Conservation (phyloP, 2,113 vertebrate species). For the Psephotus haematonotus region DNA sequence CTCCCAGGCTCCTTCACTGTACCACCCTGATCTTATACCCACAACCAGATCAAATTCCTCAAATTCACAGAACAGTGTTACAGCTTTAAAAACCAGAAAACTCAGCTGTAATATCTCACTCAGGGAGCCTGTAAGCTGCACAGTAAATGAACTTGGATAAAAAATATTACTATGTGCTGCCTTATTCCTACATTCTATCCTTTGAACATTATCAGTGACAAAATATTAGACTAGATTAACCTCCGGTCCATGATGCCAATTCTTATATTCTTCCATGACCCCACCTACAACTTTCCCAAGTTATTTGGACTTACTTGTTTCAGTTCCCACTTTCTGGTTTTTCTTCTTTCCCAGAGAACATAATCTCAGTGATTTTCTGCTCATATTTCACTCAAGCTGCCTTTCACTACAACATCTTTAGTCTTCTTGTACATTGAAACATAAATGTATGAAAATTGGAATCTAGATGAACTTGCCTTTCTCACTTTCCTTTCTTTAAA, state of each 20-base stretch:
- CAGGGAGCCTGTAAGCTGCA: neutral
- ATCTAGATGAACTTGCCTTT: neutral
- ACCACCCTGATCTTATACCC: neutral
- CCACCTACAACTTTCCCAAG: neutral
- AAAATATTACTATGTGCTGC: neutral
- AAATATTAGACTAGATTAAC: neutral
- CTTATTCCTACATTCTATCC: neutral
- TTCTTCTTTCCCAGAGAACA: neutral
- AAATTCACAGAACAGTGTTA: neutral
- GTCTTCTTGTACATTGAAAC: neutral
- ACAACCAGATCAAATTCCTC: neutral
- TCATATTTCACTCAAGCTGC: neutral
- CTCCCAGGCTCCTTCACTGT: neutral
- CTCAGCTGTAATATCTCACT: neutral
- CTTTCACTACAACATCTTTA: neutral
- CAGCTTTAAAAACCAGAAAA: neutral
- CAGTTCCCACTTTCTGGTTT: neutral
- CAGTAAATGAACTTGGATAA: neutral
- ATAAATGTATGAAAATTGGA: neutral
- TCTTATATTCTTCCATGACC: neutral
- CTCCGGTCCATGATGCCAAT: neutral
- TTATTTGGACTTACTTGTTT: neutral
- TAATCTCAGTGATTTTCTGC: neutral
- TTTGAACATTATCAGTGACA: neutral
- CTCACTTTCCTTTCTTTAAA: neutral